Percentiles rank a stretch among this genome's conserved stretches.
Conservation (phyloP, 92 coral and sea anemone species). For the Phenganax stokvisi region DNA sequence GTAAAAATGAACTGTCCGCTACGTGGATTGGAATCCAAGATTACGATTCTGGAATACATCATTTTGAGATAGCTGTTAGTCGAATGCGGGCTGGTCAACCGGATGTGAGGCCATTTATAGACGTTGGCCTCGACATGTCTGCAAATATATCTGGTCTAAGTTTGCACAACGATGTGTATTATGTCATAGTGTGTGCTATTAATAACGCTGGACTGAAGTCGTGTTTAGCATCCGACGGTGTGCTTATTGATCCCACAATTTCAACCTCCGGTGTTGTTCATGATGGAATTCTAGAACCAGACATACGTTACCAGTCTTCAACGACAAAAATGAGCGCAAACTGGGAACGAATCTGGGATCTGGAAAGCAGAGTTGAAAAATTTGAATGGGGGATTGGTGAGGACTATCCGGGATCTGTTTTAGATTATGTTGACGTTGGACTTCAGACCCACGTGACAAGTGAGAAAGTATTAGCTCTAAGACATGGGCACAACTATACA, state of each 20-base stretch:
- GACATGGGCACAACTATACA: conserved; percentile 63
- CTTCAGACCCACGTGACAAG: conserved; percentile 78
- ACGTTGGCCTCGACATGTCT: conserved; percentile 61
- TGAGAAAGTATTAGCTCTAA: conserved; percentile 49
- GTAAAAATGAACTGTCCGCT: conserved; percentile 61
- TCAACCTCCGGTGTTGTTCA: conserved; percentile 81
- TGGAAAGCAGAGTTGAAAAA: conserved; percentile 79
- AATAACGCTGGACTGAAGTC: conserved; percentile 67
- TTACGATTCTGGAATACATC: conserved; percentile 68
- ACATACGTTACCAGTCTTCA: conserved; percentile 70
- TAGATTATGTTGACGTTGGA: conserved; percentile 60
- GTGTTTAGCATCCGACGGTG: conserved; percentile 85
- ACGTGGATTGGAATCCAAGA: conserved; percentile 78
- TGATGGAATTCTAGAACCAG: conserved; percentile 91
- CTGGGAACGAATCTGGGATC: conserved; percentile 97
- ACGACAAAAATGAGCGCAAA: conserved; percentile 70
- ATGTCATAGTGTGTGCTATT: conserved; percentile 73
- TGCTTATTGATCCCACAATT: conserved; percentile 69
- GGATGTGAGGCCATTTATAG: conserved; percentile 56
- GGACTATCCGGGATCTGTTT: conserved; percentile 47
- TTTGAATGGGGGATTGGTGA: conserved; percentile 86
- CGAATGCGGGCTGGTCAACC: conserved; percentile 64
- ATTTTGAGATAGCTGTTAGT: conserved; percentile 75
- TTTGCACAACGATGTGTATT: conserved; percentile 66
- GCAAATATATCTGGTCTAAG: conserved; percentile 58